These are phyloP conservation scores for Sciurus carolinensis DNA, from an alignment of 2,797 vertebrate genomes.

Conservation along the genomic window DNA sequence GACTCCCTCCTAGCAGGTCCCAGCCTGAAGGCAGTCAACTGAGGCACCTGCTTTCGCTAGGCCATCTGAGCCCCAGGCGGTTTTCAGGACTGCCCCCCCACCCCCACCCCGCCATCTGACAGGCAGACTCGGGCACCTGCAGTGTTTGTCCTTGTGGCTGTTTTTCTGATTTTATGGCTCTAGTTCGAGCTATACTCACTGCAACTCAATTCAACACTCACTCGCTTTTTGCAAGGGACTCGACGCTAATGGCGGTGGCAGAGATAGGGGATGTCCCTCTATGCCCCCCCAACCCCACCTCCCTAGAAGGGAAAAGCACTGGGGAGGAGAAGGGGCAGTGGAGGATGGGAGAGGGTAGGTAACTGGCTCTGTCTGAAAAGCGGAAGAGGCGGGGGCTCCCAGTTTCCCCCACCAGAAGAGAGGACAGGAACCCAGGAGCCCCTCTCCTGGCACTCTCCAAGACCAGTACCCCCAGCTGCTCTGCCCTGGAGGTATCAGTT, in stretches of 20 bases:
- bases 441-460: neutral
- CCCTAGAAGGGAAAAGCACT: neutral
- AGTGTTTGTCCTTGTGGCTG: conserved; percentile 69
- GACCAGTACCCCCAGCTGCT: neutral
- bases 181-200: conserved; percentile 56
- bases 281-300: neutral
- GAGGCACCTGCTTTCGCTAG: neutral
- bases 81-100: neutral
- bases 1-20: neutral
- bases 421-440: neutral
- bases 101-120: conserved; percentile 19
- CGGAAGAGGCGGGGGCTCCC: conserved; percentile 12
- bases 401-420: neutral
- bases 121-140: conserved; percentile 49
- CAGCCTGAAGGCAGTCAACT: neutral
- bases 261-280: neutral
- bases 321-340: neutral
- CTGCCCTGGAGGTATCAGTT: neutral
- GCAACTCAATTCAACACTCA: conserved; percentile 64
- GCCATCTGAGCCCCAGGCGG: neutral
- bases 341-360: neutral
- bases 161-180: conserved; percentile 56
- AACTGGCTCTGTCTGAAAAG: neutral
- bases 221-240: conserved; percentile 51
- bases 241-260: conserved; percentile 9